phyloP scores from a whole-genome alignment of 2,888 invertebrate genomes.

The Hololepta plana region DNA sequence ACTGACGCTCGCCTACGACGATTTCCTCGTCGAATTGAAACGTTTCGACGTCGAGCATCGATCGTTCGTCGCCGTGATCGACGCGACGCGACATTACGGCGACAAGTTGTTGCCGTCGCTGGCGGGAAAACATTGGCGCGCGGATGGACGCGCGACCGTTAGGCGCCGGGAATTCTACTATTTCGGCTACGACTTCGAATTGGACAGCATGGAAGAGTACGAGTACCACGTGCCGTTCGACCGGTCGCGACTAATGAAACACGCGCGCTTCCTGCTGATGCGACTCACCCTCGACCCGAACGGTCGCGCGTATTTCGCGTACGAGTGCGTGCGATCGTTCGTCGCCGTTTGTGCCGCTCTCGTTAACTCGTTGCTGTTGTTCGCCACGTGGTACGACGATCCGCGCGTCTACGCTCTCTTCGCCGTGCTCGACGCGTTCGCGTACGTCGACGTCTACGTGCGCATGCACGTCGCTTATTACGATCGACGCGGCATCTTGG shows the following conservation, averaged over 20 bases:
- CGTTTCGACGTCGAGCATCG: no score
- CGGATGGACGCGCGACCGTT: no score
- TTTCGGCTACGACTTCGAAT: no score
- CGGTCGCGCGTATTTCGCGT: slow-evolving; percentile 29
- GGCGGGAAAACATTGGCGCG: no score
- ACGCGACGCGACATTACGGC: no score
- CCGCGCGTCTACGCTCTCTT: slow-evolving; percentile 19
- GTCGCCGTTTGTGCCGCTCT: slow-evolving; percentile 25
- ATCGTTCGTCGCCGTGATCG: no score
- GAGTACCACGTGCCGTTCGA: slow-evolving; percentile 12
- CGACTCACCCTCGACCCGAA: slow-evolving; percentile 30
- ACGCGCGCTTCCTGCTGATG: slow-evolving; percentile 26
- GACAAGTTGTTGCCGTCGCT: no score
- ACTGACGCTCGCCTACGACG: no score
- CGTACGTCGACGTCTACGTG: slow-evolving; percentile 27
- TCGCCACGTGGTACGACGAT: slow-evolving; percentile 21
- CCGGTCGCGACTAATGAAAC: slow-evolving; percentile 15
- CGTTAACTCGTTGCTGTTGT: slow-evolving; percentile 4
- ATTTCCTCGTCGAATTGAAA: no score
- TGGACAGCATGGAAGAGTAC: no score
- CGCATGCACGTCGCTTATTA: slow-evolving; percentile 33
- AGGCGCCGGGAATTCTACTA: no score
- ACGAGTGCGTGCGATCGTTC: slow-evolving; percentile 26
- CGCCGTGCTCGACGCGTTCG: slow-evolving; percentile 10
- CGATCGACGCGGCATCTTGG: slow-evolving; percentile 26